A percentile compares a stretch with the other conserved stretches of the same genome.
Conservation (phyloP, 2,888 invertebrate genomes). For the Pandemis corylana region DNA sequence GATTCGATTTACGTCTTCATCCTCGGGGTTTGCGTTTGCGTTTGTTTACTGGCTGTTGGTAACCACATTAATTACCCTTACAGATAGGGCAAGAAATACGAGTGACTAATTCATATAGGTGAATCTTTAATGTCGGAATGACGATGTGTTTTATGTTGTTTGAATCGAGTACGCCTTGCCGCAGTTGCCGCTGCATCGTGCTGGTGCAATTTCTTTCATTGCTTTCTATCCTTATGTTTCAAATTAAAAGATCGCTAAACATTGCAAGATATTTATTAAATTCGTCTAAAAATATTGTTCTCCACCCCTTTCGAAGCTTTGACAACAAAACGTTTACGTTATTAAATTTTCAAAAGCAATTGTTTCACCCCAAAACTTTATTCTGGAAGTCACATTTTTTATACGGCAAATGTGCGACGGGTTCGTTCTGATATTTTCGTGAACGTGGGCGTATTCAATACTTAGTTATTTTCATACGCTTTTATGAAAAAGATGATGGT, state of each 20-base stretch:
- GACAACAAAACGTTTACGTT: constrained; percentile 51
- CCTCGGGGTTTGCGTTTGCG: neutral
- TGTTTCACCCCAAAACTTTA: constrained; percentile 63
- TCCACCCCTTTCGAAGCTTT: constrained; percentile 43
- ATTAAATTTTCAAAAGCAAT: constrained; percentile 61
- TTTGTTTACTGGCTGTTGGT: neutral
- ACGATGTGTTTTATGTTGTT: no score
- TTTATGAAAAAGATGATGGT: neutral
- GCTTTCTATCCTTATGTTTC: no score
- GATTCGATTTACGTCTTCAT: constrained; percentile 20
- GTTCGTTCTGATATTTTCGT: constrained; percentile 40
- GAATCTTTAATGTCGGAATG: no score
- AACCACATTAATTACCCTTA: neutral
- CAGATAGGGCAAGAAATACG: no score
- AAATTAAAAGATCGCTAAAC: no score
- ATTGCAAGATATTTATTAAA: neutral
- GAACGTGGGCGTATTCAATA: constrained; percentile 45
- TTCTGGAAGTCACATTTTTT: constrained; percentile 66
- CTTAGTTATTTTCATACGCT: neutral
- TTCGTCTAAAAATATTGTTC: neutral
- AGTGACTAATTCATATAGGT: no score
- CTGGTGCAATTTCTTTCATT: no score
- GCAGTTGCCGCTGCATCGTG: no score
- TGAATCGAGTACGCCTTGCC: no score
- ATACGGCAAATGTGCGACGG: constrained; percentile 57